Evolutionary conservation across 35 echinoderm and acorn worm genomes (phyloP).

Genomic region (Ophiothrix spiculata): DNA sequence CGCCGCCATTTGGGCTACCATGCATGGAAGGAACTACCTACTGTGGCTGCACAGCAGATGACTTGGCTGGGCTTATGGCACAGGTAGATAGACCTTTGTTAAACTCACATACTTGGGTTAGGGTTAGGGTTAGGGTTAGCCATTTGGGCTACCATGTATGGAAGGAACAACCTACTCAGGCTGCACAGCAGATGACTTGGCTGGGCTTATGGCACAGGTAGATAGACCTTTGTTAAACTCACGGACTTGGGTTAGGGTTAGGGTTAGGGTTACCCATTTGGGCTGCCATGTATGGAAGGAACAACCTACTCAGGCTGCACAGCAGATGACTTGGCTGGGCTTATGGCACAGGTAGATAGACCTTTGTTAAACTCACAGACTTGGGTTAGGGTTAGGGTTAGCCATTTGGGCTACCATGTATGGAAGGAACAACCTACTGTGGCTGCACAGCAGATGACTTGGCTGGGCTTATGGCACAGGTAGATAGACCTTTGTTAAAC

Average conservation of each 20-base stretch:
- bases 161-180: slow-evolving; percentile 73
- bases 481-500: too few relatives aligned
- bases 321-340: slow-evolving; percentile 58
- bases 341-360: slow-evolving; percentile 88
- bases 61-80: slow-evolving; percentile 60
- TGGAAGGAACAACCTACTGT: slow-evolving; percentile 70
- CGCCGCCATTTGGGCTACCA: slow-evolving; percentile 66
- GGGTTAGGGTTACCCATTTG: too few relatives aligned
- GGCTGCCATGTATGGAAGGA: slow-evolving; percentile 71
- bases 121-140: too few relatives aligned
- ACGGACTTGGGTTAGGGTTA: too few relatives aligned
- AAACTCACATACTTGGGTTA: too few relatives aligned
- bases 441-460: slow-evolving; percentile 79
- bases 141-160: slow-evolving; percentile 60
- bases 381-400: too few relatives aligned
- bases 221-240: too few relatives aligned
- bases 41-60: slow-evolving; percentile 73
- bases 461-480: slow-evolving; percentile 63
- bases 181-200: slow-evolving; percentile 71
- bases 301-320: slow-evolving; percentile 69
- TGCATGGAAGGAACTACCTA: slow-evolving; percentile 66
- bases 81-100: slow-evolving; percentile 80
- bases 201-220: slow-evolving; percentile 70
- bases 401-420: slow-evolving; percentile 55
- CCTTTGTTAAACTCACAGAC: too few relatives aligned